These are phyloP conservation scores for Euphydryas editha DNA, from an alignment of 2,888 invertebrate genomes.

Conservation along the genomic window DNA sequence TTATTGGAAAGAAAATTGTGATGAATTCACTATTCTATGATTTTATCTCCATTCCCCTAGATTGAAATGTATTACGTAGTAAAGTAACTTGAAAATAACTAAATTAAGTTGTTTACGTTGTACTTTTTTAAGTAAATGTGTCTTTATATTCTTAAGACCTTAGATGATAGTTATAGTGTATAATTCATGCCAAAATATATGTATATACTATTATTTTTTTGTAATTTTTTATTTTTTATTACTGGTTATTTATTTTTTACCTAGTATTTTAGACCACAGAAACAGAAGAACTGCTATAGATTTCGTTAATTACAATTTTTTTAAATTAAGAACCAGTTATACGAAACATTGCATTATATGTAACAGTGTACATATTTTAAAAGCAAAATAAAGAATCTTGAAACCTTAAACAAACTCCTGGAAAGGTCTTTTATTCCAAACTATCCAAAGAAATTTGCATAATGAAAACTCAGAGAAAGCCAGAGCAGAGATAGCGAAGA, in stretches of 20 bases:
- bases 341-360: not conserved
- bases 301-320: not conserved
- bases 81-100: not conserved
- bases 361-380: constrained; percentile 8
- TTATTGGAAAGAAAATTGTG: constrained; percentile 59
- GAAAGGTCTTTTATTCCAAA: constrained; percentile 34
- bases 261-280: too few species aligned
- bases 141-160: too few species aligned
- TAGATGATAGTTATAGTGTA: not conserved
- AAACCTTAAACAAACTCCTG: constrained; percentile 25
- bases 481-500: constrained; percentile 25
- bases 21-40: constrained; percentile 31
- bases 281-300: too few species aligned
- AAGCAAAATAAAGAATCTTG: constrained; percentile 10
- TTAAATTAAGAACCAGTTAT: not conserved
- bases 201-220: too few species aligned
- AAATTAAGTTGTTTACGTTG: not conserved
- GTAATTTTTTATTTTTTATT: too few species aligned
- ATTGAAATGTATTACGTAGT: constrained; percentile 6
- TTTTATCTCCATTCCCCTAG: constrained; percentile 16
- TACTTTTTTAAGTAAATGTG: too few species aligned
- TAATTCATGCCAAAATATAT: not conserved
- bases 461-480: constrained; percentile 34
- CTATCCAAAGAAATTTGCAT: constrained; percentile 35
- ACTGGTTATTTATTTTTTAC: too few species aligned